Base-by-base conservation (phyloP, 2,888 invertebrate species). In the Andrena marginata region DNA sequence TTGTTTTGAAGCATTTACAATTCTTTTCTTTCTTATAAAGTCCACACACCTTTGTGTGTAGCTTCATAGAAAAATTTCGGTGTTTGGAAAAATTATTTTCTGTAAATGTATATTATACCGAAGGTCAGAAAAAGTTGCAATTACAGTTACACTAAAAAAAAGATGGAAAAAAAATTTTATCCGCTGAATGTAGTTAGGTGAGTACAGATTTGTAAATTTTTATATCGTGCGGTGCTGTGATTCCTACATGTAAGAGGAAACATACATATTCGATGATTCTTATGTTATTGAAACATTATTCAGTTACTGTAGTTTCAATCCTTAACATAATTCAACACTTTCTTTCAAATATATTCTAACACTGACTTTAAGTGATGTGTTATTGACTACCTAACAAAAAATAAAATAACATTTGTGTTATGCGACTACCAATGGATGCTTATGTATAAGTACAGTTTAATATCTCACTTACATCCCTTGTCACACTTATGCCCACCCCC, bases 401-500 rank as follows among this genome's bases (percentile, higher is more conserved):
- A 16, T 69, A 71, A 62, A 59, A 23, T 76, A 31, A 33, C 33
- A 74, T 31, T 75, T 62, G 10, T 56, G 13, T 71, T 51, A 54
- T 70, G 51, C 56, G 74, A 70, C 67, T 83, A 78, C 77, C 42
- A 74, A 76, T 76, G 76, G 62, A 79, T 75, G 71, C 63, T 81
- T 60, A 67, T 48, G 59, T 56, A 31, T 51, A 72, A 78, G 56
- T 31, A 65, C 73, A 48, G 48, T 80, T 72, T 42, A 80, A 89
- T 87, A 89, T 89, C 89, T 85, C 88, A 86, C 84, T 89, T 82
- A 89, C 88, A 93, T 92, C 91, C 92, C 94, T 94, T 94, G 94
- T 94, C 94, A 94, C 94, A 94, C 93, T 94, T 93, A 92, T 90
- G 90, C 91, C 88, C 84, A 92, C 91, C 92, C 91, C 90, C 91